Evolutionary conservation across 2,797 vertebrate species (phyloP), one percentile per base, ranked within the genome.

Genomic region (Pagetopsis macropterus): DNA sequence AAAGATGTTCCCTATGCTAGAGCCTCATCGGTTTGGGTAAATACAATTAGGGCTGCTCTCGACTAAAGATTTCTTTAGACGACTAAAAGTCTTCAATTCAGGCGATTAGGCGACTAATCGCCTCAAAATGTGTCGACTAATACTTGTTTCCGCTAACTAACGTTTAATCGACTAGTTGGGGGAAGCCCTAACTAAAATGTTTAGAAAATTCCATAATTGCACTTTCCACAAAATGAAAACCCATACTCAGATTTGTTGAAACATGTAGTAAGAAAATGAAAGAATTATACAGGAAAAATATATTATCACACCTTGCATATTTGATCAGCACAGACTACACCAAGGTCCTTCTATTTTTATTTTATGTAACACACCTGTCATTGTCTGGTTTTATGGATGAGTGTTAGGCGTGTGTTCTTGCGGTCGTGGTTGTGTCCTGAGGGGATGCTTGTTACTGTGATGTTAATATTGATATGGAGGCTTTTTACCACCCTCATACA

Each of bases 381-480:
- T 23, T 13, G 31, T 63, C 46, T 62, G 31, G 40, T 65, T 80
- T 70, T 27, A 56, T 50, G 49, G 72, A 56, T 41, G 27, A 68
- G 61, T 21, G 46, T 70, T 80, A 37, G 70, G 61, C 19, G 15
- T 49, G n/a, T 59, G 56, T 74, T 65, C 46, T 75, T 49, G 27
- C 68, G 52, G 37, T 54, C 43, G 5, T 46, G 3, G 40, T 48
- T 45, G n/a, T 65, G 17, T 70, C 79, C 60, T 50, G 50, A 63
- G 65, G 79, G 65, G 40, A 64, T 13, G 3, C 61, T 75, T 72
- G 40, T 63, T 76, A 74, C 31, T 19, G 59, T n/a, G n/a, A 10
- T 60, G 52, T 41, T 40, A 62, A 84, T 79, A 79, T 79, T 65
- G 69, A 75, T 78, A 41, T n/a, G n/a, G 10, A 67, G 31, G 13